Percentiles rank a stretch among this genome's conserved stretches.
These are phyloP conservation scores for Parelbella ahira DNA, from an alignment of 2,888 invertebrate genomes.

Conservation along the genomic window DNA sequence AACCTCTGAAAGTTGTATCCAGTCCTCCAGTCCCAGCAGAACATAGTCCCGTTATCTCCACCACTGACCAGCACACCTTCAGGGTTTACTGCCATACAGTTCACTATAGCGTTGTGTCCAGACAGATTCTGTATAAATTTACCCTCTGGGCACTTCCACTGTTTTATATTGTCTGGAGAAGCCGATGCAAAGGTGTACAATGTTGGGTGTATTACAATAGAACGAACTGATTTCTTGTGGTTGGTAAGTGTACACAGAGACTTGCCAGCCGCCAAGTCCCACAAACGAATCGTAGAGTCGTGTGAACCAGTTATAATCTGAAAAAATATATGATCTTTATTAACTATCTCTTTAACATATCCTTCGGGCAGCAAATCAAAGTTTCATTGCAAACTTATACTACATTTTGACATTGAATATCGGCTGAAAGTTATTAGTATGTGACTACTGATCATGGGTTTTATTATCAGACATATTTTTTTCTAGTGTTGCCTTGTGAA, in stretches of 20 bases:
- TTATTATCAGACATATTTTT: too few relatives aligned
- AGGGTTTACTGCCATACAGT: slow-evolving; percentile 96
- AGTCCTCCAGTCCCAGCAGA: slow-evolving; percentile 99
- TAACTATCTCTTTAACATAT: too few relatives aligned
- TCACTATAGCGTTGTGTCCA: slow-evolving; percentile 98
- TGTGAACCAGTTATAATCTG: slow-evolving; percentile 95
- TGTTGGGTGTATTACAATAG: slow-evolving; percentile 88
- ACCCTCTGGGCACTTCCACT: slow-evolving; percentile 99
- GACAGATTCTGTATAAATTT: slow-evolving; percentile 98
- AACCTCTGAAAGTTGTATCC: slow-evolving; percentile 98
- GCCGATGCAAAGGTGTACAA: slow-evolving; percentile 97
- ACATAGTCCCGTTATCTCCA: slow-evolving; percentile 98
- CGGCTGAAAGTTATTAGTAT: too few relatives aligned
- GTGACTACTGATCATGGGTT: too few relatives aligned
- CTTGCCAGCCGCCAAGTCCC: slow-evolving; percentile 98
- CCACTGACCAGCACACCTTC: slow-evolving; percentile 98
- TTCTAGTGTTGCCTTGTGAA: too few relatives aligned
- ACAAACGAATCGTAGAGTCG: slow-evolving; percentile 97
- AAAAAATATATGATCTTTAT: slow-evolving; percentile 32
- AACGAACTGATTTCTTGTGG: slow-evolving; percentile 97
- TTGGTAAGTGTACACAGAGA: slow-evolving; percentile 97
- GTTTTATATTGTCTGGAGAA: slow-evolving; percentile 99
- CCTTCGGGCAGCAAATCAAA: too few relatives aligned
- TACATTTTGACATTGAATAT: too few relatives aligned
- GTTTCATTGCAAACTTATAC: too few relatives aligned